These are phyloP conservation scores for Sepioteuthis lessoniana DNA, from an alignment of 2,888 invertebrate species.

Conservation along the genomic window DNA sequence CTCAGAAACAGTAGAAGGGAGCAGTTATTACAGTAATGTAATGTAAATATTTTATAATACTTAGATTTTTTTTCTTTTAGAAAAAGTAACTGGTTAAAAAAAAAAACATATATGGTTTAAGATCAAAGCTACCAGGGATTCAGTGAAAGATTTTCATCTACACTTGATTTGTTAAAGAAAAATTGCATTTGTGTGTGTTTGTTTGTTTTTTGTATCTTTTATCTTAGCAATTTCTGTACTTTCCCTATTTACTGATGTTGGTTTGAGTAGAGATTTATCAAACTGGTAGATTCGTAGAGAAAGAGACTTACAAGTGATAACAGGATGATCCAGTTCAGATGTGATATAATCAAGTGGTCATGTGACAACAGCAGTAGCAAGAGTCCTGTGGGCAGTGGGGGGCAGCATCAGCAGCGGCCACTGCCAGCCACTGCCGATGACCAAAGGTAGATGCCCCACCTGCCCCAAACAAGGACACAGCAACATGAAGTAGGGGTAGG, in stretches of 20 bases:
- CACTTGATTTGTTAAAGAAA: not conserved
- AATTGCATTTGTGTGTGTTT: too few relatives aligned
- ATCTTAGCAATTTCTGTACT: not conserved
- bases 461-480: not conserved
- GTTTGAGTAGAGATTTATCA: not conserved
- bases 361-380: conserved; percentile 23
- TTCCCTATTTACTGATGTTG: not conserved
- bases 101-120: not conserved
- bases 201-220: not conserved
- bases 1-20: not conserved
- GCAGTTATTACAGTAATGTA: not conserved
- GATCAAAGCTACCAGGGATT: not conserved
- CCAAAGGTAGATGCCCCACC: not conserved
- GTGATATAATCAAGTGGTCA: conserved; percentile 33
- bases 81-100: too few relatives aligned
- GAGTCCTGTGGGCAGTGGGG: conserved; percentile 15
- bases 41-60: too few relatives aligned
- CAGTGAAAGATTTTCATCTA: not conserved
- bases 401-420: not conserved
- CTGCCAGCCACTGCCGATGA: conserved; percentile 12
- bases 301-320: not conserved
- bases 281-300: not conserved
- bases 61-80: too few relatives aligned
- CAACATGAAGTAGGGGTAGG: not conserved
- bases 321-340: not conserved